Percentiles rank a stretch among this genome's conserved stretches.
These are phyloP conservation scores for Odontamblyopus rebecca DNA, from an alignment of 2,797 vertebrate genomes.

Conservation along the genomic window DNA sequence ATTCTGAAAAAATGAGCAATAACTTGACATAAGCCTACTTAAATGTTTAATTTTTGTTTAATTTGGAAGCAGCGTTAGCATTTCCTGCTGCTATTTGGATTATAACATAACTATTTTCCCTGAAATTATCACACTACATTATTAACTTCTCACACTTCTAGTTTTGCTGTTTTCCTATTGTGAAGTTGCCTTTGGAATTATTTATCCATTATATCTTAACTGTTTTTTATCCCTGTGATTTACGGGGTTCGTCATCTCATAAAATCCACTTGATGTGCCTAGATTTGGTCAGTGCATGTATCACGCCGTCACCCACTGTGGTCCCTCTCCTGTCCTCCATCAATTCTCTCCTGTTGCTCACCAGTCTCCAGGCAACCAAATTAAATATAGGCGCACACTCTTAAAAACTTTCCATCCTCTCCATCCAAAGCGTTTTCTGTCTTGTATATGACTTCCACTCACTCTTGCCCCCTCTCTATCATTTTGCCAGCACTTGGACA, in stretches of 20 bases:
- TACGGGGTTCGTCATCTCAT: conserved; percentile 3
- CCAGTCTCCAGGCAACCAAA: conserved; percentile 74
- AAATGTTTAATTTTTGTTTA: conserved; percentile 3
- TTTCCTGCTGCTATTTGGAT: conserved; percentile 43
- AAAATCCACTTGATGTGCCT: conserved; percentile 14
- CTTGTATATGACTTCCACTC: conserved; percentile 44
- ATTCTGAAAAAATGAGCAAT: not conserved
- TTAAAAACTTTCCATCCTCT: conserved; percentile 79
- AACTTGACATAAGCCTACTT: not conserved
- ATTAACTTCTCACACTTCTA: conserved; percentile 10
- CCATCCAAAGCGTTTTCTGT: conserved; percentile 69
- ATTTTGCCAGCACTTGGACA: conserved; percentile 67
- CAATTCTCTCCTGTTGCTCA: conserved; percentile 70
- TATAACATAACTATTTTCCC: conserved; percentile 60
- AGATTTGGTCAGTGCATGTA: conserved; percentile 39
- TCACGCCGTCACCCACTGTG: conserved; percentile 58
- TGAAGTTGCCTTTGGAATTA: not conserved
- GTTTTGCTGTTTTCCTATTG: not conserved
- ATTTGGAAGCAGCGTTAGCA: conserved; percentile 19
- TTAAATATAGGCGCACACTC: conserved; percentile 82
- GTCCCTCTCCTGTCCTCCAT: conserved; percentile 62
- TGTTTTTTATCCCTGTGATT: conserved; percentile 26
- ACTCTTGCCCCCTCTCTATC: conserved; percentile 37
- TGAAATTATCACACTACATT: conserved; percentile 43
- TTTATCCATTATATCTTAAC: not conserved